phyloP scores from a whole-genome alignment of 53 echinoderm and acorn worm species.

The Echinometra lucunter region DNA sequence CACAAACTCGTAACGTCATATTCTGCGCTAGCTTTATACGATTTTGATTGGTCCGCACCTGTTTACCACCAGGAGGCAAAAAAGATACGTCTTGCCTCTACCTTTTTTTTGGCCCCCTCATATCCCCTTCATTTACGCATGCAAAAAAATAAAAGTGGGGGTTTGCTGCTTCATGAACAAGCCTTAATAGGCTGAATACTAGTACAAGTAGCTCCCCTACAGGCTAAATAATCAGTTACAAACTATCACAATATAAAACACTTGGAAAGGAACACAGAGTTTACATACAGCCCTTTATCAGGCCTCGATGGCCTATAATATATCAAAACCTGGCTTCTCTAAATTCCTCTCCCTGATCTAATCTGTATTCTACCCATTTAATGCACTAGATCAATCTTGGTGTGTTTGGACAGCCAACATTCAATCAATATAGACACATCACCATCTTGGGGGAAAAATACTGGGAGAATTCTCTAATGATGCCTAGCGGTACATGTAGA shows the following conservation, averaged over 20 bases:
- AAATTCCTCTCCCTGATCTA: neutral
- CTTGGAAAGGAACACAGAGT: too few relatives aligned
- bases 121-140: too few relatives aligned
- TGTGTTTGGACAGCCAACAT: slow-evolving; percentile 32
- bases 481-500: neutral
- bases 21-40: too few relatives aligned
- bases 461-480: neutral
- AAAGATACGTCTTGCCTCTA: too few relatives aligned
- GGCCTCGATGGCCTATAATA: neutral
- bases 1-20: too few relatives aligned
- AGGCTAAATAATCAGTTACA: neutral
- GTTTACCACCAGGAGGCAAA: too few relatives aligned
- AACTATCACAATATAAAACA: neutral
- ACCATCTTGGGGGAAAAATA: neutral
- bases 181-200: too few relatives aligned
- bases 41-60: too few relatives aligned
- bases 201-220: too few relatives aligned
- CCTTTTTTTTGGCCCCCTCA: too few relatives aligned
- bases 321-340: neutral
- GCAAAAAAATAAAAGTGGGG: too few relatives aligned
- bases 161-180: too few relatives aligned
- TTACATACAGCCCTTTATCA: neutral
- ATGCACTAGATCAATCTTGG: slow-evolving; percentile 9
- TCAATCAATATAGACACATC: slow-evolving; percentile 12
- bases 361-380: neutral